Percentiles rank a stretch among this genome's conserved stretches.
Evolutionary conservation across 2,113 vertebrate genomes (phyloP).

Genomic region (Ploceus nigricollis): DNA sequence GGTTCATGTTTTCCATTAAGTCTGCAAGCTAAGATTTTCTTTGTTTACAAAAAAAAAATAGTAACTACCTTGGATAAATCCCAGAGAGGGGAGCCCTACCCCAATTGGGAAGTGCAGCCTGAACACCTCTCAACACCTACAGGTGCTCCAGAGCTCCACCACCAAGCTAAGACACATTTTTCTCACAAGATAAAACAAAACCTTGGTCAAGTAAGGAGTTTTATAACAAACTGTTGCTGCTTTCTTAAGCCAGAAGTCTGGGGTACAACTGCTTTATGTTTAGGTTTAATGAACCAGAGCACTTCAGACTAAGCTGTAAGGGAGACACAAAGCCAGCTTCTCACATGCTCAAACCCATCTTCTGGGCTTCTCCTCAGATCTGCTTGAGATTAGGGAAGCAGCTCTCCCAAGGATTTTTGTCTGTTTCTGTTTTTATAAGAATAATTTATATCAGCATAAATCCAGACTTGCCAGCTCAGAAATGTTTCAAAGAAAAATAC

Average conservation of each 20-base stretch:
- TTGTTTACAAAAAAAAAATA: slow-evolving; percentile 21
- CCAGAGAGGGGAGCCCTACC: not conserved
- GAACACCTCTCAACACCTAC: not conserved
- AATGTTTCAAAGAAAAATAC: not conserved
- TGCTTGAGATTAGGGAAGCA: not conserved
- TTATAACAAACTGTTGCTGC: not conserved
- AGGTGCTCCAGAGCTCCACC: not conserved
- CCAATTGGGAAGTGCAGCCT: not conserved
- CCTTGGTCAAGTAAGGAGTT: not conserved
- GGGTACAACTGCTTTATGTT: not conserved
- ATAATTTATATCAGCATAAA: not conserved
- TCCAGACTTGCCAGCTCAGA: not conserved
- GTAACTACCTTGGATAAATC: not conserved
- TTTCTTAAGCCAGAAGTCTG: not conserved
- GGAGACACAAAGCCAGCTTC: not conserved
- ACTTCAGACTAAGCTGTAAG: not conserved
- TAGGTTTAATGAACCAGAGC: not conserved
- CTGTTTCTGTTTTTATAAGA: not conserved
- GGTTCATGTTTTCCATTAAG: slow-evolving; percentile 62
- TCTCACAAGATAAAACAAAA: not conserved
- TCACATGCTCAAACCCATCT: rapidly evolving
- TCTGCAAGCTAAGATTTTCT: slow-evolving; percentile 24
- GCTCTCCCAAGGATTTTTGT: not conserved
- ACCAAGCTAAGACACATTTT: not conserved
- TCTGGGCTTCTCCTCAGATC: not conserved